Percentiles rank a stretch among this genome's conserved stretches.
These are phyloP conservation scores for Temnothorax curvispinosus DNA, from an alignment of 1,140 invertebrate species.

Conservation along the genomic window DNA sequence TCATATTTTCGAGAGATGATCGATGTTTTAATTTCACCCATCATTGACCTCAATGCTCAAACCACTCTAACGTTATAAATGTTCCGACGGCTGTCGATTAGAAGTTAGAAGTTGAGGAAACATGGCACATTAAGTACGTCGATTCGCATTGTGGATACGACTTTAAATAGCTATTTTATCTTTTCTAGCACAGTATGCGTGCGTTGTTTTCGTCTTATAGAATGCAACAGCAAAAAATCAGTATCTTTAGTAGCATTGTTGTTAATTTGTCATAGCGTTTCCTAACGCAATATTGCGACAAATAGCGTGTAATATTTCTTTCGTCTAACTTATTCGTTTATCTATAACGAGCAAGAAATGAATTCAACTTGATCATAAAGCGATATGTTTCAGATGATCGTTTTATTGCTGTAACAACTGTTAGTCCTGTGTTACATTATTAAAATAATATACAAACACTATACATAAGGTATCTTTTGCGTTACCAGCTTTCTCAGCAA, in stretches of 20 bases:
- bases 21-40: slow-evolving; percentile 56
- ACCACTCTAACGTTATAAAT: slow-evolving; percentile 47
- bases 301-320: background rate
- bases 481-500: background rate
- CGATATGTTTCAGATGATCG: background rate
- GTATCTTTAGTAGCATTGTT: slow-evolving; percentile 30
- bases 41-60: slow-evolving; percentile 56
- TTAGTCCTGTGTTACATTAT: background rate
- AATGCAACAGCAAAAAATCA: slow-evolving; percentile 19
- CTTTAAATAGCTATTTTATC: slow-evolving; percentile 38
- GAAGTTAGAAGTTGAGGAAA: slow-evolving; percentile 41
- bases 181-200: background rate
- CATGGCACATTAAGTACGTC: slow-evolving; percentile 47
- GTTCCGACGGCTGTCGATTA: slow-evolving; percentile 24
- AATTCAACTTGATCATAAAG: background rate
- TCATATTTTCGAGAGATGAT: slow-evolving; percentile 34
- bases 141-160: slow-evolving; percentile 45
- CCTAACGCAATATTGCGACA: background rate
- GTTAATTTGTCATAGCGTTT: slow-evolving; percentile 43
- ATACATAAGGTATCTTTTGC: background rate
- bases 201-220: slow-evolving; percentile 7
- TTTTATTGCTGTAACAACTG: background rate
- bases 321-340: background rate
- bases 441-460: background rate
- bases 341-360: background rate